Conservation (phyloP, 2,888 invertebrate genomes). For the Congeria kusceri region DNA sequence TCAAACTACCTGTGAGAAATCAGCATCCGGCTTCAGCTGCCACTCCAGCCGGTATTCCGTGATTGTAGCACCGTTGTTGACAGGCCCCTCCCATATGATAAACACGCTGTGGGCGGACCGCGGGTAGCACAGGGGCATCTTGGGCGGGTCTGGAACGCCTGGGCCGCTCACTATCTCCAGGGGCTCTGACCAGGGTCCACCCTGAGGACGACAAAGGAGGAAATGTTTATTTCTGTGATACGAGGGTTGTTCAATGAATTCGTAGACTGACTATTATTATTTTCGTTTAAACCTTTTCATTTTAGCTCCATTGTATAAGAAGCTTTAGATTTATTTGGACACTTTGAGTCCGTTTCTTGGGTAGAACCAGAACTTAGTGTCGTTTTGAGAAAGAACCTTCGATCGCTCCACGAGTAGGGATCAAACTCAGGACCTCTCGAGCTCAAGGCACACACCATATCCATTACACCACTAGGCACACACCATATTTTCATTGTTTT, state of each 20-base stretch:
- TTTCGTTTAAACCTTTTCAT: background rate
- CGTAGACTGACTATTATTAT: too few species aligned
- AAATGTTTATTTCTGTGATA: too few species aligned
- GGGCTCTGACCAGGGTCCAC: conserved; percentile 92
- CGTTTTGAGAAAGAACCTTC: too few species aligned
- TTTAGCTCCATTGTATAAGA: background rate
- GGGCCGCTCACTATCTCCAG: conserved; percentile 92
- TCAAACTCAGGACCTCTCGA: too few species aligned
- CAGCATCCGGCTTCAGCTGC: conserved; percentile 79
- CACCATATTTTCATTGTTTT: too few species aligned
- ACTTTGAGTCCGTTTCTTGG: too few species aligned
- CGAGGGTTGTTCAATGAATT: too few species aligned
- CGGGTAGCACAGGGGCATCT: conserved; percentile 87
- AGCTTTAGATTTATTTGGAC: too few species aligned
- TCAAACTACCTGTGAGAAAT: conserved; percentile 79
- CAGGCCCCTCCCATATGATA: conserved; percentile 92
- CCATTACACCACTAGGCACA: too few species aligned
- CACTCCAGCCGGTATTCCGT: conserved; percentile 92
- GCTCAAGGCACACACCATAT: too few species aligned
- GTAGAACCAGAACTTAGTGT: too few species aligned
- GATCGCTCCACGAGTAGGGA: too few species aligned
- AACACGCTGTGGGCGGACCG: conserved; percentile 90
- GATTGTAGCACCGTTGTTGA: conserved; percentile 92
- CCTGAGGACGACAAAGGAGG: conserved; percentile 79
- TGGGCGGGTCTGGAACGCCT: conserved; percentile 92